A percentile compares a stretch with the other conserved stretches of the same genome.
phyloP scores from a whole-genome alignment of 2,113 vertebrate genomes.

The Hippocampus comes region DNA sequence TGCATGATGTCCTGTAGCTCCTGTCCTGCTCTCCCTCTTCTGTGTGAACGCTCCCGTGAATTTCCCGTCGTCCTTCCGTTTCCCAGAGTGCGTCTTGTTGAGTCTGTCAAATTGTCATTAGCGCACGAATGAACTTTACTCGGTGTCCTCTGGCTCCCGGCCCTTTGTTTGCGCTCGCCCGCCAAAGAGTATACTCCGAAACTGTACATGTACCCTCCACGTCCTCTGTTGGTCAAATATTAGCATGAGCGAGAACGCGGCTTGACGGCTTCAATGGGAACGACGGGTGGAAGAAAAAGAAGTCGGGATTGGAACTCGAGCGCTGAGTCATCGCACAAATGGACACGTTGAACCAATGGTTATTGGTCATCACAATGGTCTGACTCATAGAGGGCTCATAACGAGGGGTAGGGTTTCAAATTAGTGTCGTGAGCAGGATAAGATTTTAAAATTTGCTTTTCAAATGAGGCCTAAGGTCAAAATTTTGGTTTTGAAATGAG shows the following conservation, averaged over 20 bases:
- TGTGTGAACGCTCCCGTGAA: neutral
- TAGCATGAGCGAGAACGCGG: conserved; percentile 3
- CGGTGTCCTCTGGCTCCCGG: conserved; percentile 24
- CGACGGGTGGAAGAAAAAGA: conserved; percentile 25
- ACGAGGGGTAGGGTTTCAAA: neutral
- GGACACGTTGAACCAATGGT: conserved; percentile 57
- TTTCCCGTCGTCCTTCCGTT: neutral
- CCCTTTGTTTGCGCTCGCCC: conserved; percentile 25
- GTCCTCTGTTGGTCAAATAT: conserved; percentile 20
- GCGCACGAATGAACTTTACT: conserved; percentile 46
- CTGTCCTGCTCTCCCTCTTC: neutral
- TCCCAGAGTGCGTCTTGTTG: neutral
- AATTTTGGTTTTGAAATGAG: neutral
- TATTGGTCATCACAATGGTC: conserved; percentile 45
- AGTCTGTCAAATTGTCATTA: conserved; percentile 26
- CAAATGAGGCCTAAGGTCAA: neutral
- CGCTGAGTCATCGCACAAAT: conserved; percentile 35
- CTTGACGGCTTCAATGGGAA: neutral
- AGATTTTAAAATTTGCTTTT: neutral
- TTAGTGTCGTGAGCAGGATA: neutral
- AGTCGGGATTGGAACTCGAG: conserved; percentile 48
- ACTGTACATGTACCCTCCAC: conserved; percentile 1
- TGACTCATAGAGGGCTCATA: neutral
- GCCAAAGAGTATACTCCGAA: conserved; percentile 15
- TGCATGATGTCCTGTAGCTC: neutral